Evolutionary conservation across 1,140 invertebrate genomes (phyloP), one percentile per base, ranked within the genome.

Genomic region (Drosophila bipectinata): DNA sequence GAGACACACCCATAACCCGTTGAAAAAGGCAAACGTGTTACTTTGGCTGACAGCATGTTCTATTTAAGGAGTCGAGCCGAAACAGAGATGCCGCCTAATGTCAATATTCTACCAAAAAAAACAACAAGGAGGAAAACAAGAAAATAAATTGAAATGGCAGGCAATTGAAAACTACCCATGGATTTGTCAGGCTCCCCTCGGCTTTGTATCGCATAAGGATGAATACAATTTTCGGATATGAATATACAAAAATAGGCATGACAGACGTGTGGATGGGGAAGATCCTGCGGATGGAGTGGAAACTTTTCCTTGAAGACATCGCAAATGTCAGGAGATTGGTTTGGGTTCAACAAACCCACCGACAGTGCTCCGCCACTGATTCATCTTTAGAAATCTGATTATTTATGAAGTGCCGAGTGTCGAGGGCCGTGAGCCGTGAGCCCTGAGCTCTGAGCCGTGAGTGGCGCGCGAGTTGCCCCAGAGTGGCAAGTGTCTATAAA

Each of bases 401-500:
- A 71, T 71, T 71, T 71, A 71, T 71, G 67, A 71, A 71, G 64
- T 71, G 67, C 32, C 32, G 44, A 34, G 30, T 24, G 12, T 9
- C 37, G 34, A 24, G 53, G 6, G 41, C n/a, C 39, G 39, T 10
- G 39, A 10, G 39, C 39, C 14, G 2, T 21, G n/a, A 39, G 12
- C 14, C 37, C 21, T 12, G 53, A 14, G 41, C 41, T 14, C 4
- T 15, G 41, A 8, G 41, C 41, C 15, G 41, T 12, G 34, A 37
- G 34, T 10, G 49, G 26, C 21, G 28, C 24, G n/a, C 18, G 24
- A 44, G 51, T 54, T 68, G 45, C 45, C 34, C 26, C 44, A 37
- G 57, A 74, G 71, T 73, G 69, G 69, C 69, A 74, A 66, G 73
- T 69, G 73, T 77, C 74, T 77, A 77, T 77, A 77, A 77, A 77